Percentiles rank a stretch among this genome's conserved stretches.
Evolutionary conservation across 2,888 invertebrate species (phyloP).

Genomic region (Archaeoteleia sp.): DNA sequence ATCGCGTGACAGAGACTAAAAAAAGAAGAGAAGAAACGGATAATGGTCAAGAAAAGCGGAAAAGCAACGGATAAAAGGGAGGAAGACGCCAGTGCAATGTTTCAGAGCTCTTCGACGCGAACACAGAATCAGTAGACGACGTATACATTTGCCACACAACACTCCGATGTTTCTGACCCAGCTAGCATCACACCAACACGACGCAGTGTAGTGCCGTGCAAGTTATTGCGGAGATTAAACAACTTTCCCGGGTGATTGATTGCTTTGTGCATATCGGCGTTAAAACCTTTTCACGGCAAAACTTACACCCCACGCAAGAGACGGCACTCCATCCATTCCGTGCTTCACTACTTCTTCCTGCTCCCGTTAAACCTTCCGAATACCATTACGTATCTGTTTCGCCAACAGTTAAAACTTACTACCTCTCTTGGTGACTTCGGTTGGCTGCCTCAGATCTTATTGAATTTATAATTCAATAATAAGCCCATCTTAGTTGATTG

Average conservation of each 20-base stretch:
- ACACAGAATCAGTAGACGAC: conserved; percentile 18
- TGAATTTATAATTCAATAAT: conserved; percentile 44
- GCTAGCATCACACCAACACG: not conserved
- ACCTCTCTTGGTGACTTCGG: conserved; percentile 18
- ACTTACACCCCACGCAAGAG: conserved; percentile 60
- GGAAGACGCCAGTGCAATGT: conserved; percentile 24
- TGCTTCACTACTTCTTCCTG: conserved; percentile 36
- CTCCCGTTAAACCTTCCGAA: conserved; percentile 43
- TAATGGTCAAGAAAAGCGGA: conserved; percentile 47
- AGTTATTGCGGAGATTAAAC: conserved; percentile 68
- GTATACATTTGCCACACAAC: conserved; percentile 10
- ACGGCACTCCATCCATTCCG: conserved; percentile 47
- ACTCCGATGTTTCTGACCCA: conserved; percentile 17
- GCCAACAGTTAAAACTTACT: conserved; percentile 11
- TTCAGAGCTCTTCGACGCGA: conserved; percentile 20
- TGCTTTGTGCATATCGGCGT: conserved; percentile 62
- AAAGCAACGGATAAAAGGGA: conserved; percentile 30
- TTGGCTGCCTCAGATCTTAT: conserved; percentile 30
- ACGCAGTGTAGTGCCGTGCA: conserved; percentile 34
- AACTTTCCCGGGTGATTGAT: conserved; percentile 69
- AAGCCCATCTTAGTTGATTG: conserved; percentile 9
- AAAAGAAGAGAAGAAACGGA: conserved; percentile 34
- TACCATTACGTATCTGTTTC: conserved; percentile 30
- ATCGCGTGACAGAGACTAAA: conserved; percentile 40
- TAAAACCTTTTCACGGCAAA: conserved; percentile 65